Percentiles rank a stretch among this genome's conserved stretches.
These are phyloP conservation scores for Ranitomeya imitator DNA, from an alignment of 2,113 vertebrate species.

Conservation along the genomic window DNA sequence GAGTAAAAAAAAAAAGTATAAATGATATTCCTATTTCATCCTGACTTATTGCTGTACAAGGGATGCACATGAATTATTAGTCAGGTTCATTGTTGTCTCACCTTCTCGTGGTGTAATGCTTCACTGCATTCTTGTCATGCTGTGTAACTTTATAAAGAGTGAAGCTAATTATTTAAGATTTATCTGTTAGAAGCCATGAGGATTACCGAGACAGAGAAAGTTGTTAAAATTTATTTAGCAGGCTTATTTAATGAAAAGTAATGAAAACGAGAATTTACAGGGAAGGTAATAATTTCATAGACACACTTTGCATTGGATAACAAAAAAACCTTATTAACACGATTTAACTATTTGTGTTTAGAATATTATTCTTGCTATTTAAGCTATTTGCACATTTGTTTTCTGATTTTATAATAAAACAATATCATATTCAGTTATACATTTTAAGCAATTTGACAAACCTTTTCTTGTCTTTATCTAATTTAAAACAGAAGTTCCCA, in stretches of 20 bases:
- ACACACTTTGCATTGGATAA: conserved; percentile 57
- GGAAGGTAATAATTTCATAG: conserved; percentile 66
- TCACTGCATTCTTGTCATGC: conserved; percentile 64
- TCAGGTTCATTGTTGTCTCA: background rate
- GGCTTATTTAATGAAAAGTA: conserved; percentile 66
- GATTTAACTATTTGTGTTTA: background rate
- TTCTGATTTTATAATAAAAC: background rate
- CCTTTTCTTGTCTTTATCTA: too few species aligned
- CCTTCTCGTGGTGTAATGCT: conserved; percentile 54
- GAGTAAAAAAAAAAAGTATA: too few species aligned
- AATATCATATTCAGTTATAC: background rate
- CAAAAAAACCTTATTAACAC: background rate
- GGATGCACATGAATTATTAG: background rate
- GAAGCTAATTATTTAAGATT: conserved; percentile 74
- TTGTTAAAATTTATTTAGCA: conserved; percentile 67
- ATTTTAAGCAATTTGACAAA: too few species aligned
- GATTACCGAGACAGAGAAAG: conserved; percentile 69
- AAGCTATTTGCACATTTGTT: background rate
- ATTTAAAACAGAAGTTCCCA: too few species aligned
- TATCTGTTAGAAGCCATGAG: conserved; percentile 69
- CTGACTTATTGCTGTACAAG: background rate
- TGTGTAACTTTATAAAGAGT: conserved; percentile 62
- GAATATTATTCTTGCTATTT: background rate
- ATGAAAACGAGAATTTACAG: conserved; percentile 64
- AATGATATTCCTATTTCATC: background rate